These are phyloP conservation scores for Clupea harengus DNA, from an alignment of 2,113 vertebrate species.

Conservation along the genomic window DNA sequence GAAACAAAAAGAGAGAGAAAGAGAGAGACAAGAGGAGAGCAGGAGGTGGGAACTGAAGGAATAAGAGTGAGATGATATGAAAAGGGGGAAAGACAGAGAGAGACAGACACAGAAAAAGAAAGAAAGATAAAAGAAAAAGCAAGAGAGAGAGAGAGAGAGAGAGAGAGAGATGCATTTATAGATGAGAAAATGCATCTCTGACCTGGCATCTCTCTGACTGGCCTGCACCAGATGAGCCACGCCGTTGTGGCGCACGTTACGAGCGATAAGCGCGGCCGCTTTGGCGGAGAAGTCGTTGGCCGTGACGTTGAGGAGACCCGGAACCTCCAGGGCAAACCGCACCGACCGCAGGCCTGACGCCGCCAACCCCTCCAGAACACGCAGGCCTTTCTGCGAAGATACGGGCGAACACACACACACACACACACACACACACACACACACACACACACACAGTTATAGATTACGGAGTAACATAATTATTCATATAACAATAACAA, in stretches of 20 bases:
- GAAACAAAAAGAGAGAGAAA: not conserved
- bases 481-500: not conserved
- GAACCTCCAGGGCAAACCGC: conserved; percentile 86
- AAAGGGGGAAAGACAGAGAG: not conserved
- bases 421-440: not conserved
- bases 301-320: conserved; percentile 78
- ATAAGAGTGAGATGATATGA: no score
- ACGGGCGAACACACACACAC: not conserved
- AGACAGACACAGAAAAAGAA: not conserved
- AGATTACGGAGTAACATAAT: not conserved
- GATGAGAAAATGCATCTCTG: not conserved
- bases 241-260: conserved; percentile 77
- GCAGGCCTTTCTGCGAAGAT: conserved; percentile 70
- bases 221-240: conserved; percentile 77
- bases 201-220: conserved; percentile 86
- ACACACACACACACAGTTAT: not conserved
- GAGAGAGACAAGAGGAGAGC: no score
- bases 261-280: conserved; percentile 77
- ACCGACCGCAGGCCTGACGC: conserved; percentile 89
- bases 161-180: not conserved
- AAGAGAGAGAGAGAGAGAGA: not conserved
- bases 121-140: not conserved
- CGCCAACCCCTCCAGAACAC: conserved; percentile 84
- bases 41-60: no score
- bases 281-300: conserved; percentile 85